Percentiles rank a stretch among this genome's conserved stretches.
Conservation (phyloP, 2,113 vertebrate species). For the Heliornis fulica region DNA sequence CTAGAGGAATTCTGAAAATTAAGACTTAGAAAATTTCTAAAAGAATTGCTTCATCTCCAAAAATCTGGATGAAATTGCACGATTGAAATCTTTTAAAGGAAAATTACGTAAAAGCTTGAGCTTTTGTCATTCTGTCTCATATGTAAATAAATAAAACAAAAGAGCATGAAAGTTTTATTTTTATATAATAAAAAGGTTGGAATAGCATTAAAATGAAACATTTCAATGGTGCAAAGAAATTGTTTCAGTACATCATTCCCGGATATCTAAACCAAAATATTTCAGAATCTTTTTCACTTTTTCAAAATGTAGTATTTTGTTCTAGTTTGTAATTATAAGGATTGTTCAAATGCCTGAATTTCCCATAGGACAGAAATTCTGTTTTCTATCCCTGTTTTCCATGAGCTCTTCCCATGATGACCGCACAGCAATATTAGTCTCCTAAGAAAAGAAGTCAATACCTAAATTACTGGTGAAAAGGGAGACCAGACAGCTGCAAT, state of each 20-base stretch:
- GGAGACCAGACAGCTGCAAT: neutral
- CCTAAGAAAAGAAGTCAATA: constrained; percentile 3
- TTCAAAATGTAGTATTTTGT: neutral
- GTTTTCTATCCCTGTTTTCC: neutral
- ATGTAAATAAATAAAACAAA: neutral
- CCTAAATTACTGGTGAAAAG: neutral
- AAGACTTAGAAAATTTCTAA: neutral
- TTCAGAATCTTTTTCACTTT: neutral
- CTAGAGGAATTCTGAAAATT: neutral
- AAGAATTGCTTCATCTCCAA: neutral
- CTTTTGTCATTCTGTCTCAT: neutral
- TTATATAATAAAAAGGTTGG: neutral
- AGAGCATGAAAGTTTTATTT: neutral
- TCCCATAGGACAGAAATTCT: neutral
- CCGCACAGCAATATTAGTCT: neutral
- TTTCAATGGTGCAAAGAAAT: neutral
- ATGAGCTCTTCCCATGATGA: neutral
- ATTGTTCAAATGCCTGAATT: neutral
- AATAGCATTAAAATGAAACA: neutral
- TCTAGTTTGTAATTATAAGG: neutral
- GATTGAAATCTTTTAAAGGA: neutral
- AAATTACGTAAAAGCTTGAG: neutral
- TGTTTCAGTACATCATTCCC: neutral
- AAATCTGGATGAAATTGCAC: neutral
- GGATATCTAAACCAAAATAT: neutral